Base-by-base conservation (phyloP, 2,797 vertebrate genomes). In the Gymnoscopelus braueri region DNA sequence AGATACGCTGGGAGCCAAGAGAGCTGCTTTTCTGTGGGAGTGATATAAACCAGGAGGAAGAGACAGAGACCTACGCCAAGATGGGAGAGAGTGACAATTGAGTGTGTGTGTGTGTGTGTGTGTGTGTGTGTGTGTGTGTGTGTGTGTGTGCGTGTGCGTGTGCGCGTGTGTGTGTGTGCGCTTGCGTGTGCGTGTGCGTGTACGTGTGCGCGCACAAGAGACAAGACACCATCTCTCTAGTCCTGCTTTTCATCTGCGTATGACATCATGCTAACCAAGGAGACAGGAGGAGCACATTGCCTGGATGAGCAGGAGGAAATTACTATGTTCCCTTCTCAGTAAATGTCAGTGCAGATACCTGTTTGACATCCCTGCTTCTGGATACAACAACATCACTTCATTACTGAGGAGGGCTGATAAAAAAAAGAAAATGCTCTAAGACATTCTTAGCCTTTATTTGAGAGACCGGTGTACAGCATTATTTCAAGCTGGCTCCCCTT, bases 31-130 rank as follows among this genome's bases (percentile, higher is more conserved):
- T 83, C 89, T 86, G 86, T 89, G 85, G 87, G 90, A 88, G 86
- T 88, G 91, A 93, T 91, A 86, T 89, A 90, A 93, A 92, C 88
- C 90, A 90, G 82, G 82, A 91, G 82, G 82, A 77, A 83, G 57
- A 84, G 74, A 87, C 71, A 83, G 65, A 80, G 65, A 55, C 85
- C 85, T 77, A 87, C 77, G 72, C 83, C 74, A 67, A 72, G 78
- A 81, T 54, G 60, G 75, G 23, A 68, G 60, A 69, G 23, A 29
- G 54, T 53, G 63, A 72, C 39, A 44, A 44, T 44, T 44, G 39
- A 10, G 7, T 44, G 39, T 44, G 39, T 10, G 39, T 44, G 39
- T 44, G 39, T 44, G 8, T 44, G 39, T 3, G 39, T 35, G 32
- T 5, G 32, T 35, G 32, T 5, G 32, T 6, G 32, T 5, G 32